phyloP scores from a whole-genome alignment of 2,888 invertebrate genomes.

The Apamea anceps region DNA sequence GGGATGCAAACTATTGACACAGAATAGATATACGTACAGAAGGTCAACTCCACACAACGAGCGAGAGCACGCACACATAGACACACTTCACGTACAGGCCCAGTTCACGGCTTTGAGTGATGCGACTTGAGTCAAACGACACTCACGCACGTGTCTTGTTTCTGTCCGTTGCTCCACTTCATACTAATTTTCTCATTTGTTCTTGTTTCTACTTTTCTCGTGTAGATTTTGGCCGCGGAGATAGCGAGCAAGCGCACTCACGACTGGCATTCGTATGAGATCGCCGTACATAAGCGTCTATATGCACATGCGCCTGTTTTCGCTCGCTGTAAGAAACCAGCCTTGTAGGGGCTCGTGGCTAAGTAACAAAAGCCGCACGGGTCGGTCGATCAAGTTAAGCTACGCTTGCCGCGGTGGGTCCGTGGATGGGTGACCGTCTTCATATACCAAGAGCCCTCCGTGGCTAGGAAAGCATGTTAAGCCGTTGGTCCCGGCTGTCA shows the following conservation, averaged over 20 bases:
- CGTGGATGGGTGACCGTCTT: too few relatives aligned
- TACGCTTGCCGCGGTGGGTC: too few relatives aligned
- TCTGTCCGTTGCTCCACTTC: background rate
- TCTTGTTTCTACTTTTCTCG: too few relatives aligned
- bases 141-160: background rate
- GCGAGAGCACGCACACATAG: background rate
- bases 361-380: too few relatives aligned
- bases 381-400: too few relatives aligned
- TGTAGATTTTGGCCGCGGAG: too few relatives aligned
- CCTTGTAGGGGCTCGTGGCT: conserved; percentile 4
- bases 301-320: background rate
- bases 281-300: background rate
- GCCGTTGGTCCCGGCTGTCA: too few relatives aligned
- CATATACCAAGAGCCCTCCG: too few relatives aligned
- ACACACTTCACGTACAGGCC: background rate
- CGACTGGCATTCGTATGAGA: background rate
- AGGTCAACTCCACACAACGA: background rate
- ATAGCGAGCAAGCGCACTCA: background rate
- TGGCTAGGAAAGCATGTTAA: too few relatives aligned
- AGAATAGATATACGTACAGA: background rate
- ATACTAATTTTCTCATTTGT: background rate
- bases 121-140: background rate
- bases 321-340: background rate
- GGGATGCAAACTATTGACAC: conserved; percentile 41
- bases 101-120: background rate